Percentiles rank a stretch among this genome's conserved stretches.
phyloP scores from a whole-genome alignment of 2,797 vertebrate genomes.

The Rhyacichthys aspro region DNA sequence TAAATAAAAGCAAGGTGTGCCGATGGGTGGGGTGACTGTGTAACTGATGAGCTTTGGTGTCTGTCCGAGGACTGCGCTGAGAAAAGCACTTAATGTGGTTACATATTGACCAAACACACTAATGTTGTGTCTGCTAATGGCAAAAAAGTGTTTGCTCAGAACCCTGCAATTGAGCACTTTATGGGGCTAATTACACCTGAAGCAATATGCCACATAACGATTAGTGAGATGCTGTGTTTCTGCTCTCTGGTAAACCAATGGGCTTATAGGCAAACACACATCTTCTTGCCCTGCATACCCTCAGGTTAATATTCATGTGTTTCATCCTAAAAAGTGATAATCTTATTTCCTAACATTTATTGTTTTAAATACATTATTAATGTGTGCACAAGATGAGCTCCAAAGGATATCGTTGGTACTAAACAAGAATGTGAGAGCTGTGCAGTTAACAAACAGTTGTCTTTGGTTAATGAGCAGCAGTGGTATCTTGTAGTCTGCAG shows the following conservation, averaged over 20 bases:
- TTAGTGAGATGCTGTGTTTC: neutral
- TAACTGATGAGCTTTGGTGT: neutral
- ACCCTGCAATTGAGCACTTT: neutral
- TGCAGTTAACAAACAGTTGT: conserved; percentile 19
- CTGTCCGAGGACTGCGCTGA: neutral
- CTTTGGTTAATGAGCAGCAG: conserved; percentile 5
- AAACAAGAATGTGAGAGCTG: neutral
- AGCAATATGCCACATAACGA: neutral
- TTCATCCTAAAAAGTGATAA: too few species aligned
- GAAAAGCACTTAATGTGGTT: conserved; percentile 13
- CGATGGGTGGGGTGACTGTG: conserved; percentile 1
- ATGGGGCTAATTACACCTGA: neutral
- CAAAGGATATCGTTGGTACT: conserved; percentile 13
- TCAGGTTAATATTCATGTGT: too few species aligned
- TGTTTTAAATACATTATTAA: neutral
- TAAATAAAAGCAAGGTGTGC: neutral
- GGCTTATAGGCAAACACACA: conserved; percentile 38
- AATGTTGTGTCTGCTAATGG: conserved; percentile 7
- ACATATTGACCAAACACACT: conserved; percentile 12
- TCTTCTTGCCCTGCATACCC: neutral
- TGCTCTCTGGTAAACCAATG: conserved; percentile 54
- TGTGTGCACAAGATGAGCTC: conserved; percentile 11
- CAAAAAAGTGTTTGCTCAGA: neutral
- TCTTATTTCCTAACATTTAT: neutral
- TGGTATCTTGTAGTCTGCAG: conserved; percentile 36